Base-by-base conservation (phyloP, 2,113 vertebrate species). In the Perca schrenkii region DNA sequence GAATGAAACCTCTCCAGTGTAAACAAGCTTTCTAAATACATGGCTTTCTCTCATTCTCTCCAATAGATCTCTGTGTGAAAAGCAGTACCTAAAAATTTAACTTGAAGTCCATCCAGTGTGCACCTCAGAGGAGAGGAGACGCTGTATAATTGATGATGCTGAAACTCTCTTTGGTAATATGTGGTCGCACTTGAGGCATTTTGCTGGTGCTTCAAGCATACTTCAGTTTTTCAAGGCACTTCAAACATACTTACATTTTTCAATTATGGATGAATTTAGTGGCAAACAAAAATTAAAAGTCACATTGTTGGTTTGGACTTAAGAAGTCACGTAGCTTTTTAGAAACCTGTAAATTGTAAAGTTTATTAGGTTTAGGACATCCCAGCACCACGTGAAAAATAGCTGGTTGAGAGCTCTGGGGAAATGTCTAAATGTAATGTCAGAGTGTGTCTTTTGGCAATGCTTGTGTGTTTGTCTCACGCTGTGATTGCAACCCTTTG, bases 81-180 rank as follows among this genome's bases (percentile, higher is more conserved):
- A 47, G 21, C 69, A 47, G 34, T 62, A 54, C 43, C 69, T 52
- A 2, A 34, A 5, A 12, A 63, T 21, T 62, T 12, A 58, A 74
- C 57, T 78, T 3, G 4, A 52, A 75, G 61, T 84, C 78, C 69
- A 61, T 31, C 49, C 78, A 54, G 52, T 16, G 65, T 77, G 86
- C 63, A 61, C 60, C 67, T 63, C 67, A 69, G 53, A 75, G 74
- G 73, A 75, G 86, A 69, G 56, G 61, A 65, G 75, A 47, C 22
- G 1, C 67, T 83, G 63, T 76, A 79, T 86, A 81, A 80, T 77
- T 82, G 86, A 92, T 88, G 78, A 83, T 79, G 74, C 84, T 80
- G 75, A 80, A 74, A 66, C 77, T 80, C 53, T 71, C 80, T 83
- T 82, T 83, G 81, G 83, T 79, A 79, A 86, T 86, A 86, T 82